Percentiles rank a stretch among this genome's conserved stretches.
phyloP scores from a whole-genome alignment of 37 sponge, comb jelly and placozoan species.

The Beroe forskalii region DNA sequence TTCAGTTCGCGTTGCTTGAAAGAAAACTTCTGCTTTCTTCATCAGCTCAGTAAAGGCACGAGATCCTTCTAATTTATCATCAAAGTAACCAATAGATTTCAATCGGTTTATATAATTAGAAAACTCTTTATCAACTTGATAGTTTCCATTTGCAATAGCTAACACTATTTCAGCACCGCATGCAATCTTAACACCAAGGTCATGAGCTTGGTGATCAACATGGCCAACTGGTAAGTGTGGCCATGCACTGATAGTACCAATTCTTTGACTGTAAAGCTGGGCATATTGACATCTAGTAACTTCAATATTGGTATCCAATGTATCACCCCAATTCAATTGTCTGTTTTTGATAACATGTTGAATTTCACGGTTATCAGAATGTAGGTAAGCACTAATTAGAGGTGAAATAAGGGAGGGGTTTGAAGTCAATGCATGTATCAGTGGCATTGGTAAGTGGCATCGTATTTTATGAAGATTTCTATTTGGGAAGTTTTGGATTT shows the following conservation, averaged over 20 bases:
- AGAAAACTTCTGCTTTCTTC: constrained; percentile 38
- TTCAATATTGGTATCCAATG: neutral
- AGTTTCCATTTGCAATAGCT: neutral
- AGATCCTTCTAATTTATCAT: neutral
- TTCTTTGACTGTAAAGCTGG: constrained; percentile 45
- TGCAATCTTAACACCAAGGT: constrained; percentile 15
- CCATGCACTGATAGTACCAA: neutral
- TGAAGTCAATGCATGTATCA: neutral
- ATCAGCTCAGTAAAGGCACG: neutral
- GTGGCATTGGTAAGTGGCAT: neutral
- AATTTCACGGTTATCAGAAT: neutral
- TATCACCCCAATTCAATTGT: neutral
- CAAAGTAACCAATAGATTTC: constrained; percentile 23
- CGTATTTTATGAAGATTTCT: constrained; percentile 13
- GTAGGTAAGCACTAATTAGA: constrained; percentile 1
- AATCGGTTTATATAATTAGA: neutral
- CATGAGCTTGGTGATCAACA: neutral
- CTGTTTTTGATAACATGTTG: constrained; percentile 9
- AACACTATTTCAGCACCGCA: neutral
- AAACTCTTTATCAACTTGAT: neutral
- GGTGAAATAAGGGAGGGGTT: constrained; percentile 6
- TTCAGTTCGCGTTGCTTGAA: neutral
- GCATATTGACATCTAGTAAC: constrained; percentile 46
- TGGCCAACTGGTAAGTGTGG: constrained; percentile 1
- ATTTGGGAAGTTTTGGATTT: neutral